Percentiles rank a stretch among this genome's conserved stretches.
phyloP scores from a whole-genome alignment of 2,888 invertebrate species.

The Chloroclystis v-ata region DNA sequence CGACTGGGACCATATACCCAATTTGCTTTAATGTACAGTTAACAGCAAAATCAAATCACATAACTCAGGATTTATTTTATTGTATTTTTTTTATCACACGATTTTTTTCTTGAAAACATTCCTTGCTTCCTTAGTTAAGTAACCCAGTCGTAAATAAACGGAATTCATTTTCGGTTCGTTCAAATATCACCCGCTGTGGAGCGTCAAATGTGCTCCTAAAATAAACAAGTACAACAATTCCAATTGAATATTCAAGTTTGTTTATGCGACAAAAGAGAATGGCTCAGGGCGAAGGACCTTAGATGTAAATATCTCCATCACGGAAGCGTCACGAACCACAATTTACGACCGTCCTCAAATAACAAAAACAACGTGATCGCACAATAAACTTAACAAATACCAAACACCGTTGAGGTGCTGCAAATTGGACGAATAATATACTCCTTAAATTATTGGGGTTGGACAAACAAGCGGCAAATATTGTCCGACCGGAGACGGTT shows the following conservation, averaged over 20 bases:
- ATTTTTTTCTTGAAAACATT: too few relatives aligned
- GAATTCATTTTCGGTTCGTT: background rate
- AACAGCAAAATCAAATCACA: too few relatives aligned
- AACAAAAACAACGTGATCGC: slow-evolving; percentile 41
- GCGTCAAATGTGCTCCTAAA: background rate
- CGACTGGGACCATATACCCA: too few relatives aligned
- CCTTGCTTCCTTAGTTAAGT: background rate
- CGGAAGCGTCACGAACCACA: slow-evolving; percentile 4
- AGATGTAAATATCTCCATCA: slow-evolving; percentile 6
- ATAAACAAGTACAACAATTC: slow-evolving; percentile 1
- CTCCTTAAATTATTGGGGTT: slow-evolving; percentile 60
- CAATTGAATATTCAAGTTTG: slow-evolving; percentile 2
- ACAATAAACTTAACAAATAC: slow-evolving; percentile 38
- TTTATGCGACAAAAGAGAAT: slow-evolving; percentile 3
- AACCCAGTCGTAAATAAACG: too few relatives aligned
- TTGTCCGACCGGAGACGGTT: slow-evolving; percentile 37
- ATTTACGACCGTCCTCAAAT: slow-evolving; percentile 17
- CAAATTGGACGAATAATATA: slow-evolving; percentile 52
- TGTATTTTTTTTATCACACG: too few relatives aligned
- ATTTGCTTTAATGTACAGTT: too few relatives aligned
- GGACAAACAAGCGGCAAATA: slow-evolving; percentile 50
- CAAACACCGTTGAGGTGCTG: slow-evolving; percentile 38
- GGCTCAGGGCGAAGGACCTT: background rate
- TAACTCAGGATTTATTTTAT: too few relatives aligned
- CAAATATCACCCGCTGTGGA: background rate